Evolutionary conservation across 1,140 invertebrate genomes (phyloP).

Genomic region (Saccostrea cuccullata): DNA sequence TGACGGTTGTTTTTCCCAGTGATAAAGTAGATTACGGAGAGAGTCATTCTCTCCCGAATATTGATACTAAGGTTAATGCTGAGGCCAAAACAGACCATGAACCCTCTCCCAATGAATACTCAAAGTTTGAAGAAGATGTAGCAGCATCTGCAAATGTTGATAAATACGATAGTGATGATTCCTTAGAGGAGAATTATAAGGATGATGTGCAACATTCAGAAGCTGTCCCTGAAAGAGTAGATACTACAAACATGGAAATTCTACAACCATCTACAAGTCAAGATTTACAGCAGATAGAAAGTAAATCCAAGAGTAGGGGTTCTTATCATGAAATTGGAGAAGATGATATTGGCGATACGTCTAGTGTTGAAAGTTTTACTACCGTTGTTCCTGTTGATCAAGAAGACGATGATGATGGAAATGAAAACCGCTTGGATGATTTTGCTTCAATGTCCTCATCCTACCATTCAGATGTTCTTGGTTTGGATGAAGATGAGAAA

Average conservation of each 20-base stretch:
- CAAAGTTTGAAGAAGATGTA: slow-evolving; percentile 15
- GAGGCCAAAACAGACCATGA: not conserved
- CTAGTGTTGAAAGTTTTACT: slow-evolving; percentile 91
- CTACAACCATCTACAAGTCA: slow-evolving; percentile 7
- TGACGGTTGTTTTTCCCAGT: slow-evolving; percentile 45
- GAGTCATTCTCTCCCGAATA: not conserved
- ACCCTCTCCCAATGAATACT: not conserved
- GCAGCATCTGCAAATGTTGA: not conserved
- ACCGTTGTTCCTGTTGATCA: slow-evolving; percentile 81
- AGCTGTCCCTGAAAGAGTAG: slow-evolving; percentile 27
- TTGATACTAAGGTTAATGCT: not conserved
- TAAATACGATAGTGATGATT: slow-evolving; percentile 40
- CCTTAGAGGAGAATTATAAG: slow-evolving; percentile 44
- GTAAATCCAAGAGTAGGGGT: not conserved
- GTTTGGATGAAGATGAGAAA: slow-evolving; percentile 79
- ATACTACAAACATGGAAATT: not conserved
- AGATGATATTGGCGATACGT: slow-evolving; percentile 83
- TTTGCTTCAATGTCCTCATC: slow-evolving; percentile 78
- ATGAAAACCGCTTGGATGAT: slow-evolving; percentile 82
- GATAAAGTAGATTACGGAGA: slow-evolving; percentile 32
- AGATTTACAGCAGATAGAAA: not conserved
- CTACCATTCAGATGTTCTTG: slow-evolving; percentile 77
- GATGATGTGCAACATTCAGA: slow-evolving; percentile 51
- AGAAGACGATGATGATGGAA: slow-evolving; percentile 88
- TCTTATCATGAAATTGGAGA: slow-evolving; percentile 8